Evolutionary conservation across 2,113 vertebrate species (phyloP).

Genomic region (Irena cyanogastra): DNA sequence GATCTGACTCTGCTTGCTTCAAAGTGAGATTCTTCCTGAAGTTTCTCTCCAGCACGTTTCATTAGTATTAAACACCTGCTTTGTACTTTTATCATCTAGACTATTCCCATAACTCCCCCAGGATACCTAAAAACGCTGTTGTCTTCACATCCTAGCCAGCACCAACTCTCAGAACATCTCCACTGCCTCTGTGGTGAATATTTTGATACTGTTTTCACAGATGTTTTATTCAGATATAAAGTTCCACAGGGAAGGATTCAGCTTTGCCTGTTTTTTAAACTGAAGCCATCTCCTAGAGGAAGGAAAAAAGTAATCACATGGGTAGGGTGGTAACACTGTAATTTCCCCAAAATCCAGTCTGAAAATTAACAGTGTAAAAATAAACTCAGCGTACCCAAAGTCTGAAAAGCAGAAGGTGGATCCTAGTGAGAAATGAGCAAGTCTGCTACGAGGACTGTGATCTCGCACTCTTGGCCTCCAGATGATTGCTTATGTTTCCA

Average conservation of each 20-base stretch:
- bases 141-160: background rate
- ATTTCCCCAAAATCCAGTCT: background rate
- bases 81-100: background rate
- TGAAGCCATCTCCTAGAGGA: background rate
- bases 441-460: background rate
- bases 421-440: background rate
- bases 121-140: background rate
- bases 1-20: background rate
- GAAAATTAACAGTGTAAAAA: background rate
- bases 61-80: background rate
- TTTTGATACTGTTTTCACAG: background rate
- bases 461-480: background rate
- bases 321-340: background rate
- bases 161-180: background rate
- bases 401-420: background rate
- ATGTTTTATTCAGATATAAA: background rate
- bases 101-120: background rate
- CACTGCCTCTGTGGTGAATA: background rate
- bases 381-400: background rate
- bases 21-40: background rate
- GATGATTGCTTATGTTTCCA: background rate
- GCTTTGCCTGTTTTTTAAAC: background rate
- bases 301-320: background rate
- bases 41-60: background rate
- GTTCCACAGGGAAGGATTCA: background rate